phyloP scores from a whole-genome alignment of 2,113 vertebrate genomes.

The Acanthochromis polyacanthus region DNA sequence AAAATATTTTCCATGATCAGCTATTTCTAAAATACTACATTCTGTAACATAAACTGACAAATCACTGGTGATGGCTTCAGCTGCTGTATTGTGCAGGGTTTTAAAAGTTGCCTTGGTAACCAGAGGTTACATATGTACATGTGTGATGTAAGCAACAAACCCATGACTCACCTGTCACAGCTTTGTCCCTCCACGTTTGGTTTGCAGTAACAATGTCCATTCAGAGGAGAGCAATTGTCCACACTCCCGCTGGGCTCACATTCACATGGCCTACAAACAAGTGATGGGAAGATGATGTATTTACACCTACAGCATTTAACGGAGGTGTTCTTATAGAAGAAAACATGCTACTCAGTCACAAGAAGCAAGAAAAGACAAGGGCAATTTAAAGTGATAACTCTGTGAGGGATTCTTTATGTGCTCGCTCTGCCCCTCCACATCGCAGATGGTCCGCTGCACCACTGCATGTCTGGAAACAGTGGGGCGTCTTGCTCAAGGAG shows the following conservation, averaged over 20 bases:
- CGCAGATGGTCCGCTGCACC: constrained; percentile 35
- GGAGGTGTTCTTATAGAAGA: no score
- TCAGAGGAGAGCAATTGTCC: constrained; percentile 86
- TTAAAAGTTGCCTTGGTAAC: constrained; percentile 43
- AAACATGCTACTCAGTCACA: no score
- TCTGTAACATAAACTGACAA: not conserved
- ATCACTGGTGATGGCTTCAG: not conserved
- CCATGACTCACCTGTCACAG: constrained; percentile 88
- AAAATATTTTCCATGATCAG: not conserved
- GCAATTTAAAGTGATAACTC: not conserved
- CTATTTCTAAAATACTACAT: not conserved
- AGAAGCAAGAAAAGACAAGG: not conserved
- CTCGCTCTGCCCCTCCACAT: not conserved
- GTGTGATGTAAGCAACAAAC: not conserved
- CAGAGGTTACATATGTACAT: not conserved
- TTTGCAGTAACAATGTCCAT: constrained; percentile 91
- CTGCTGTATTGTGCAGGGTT: not conserved
- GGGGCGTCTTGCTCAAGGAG: constrained; percentile 37
- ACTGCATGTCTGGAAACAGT: constrained; percentile 1
- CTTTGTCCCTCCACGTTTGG: constrained; percentile 88
- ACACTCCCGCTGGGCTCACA: constrained; percentile 86
- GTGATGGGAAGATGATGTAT: not conserved
- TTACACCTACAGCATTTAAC: no score
- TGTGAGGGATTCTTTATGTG: not conserved
- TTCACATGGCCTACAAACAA: constrained; percentile 85